Evolutionary conservation across 2,888 invertebrate species (phyloP), one percentile per base, ranked within the genome.

Genomic region (Parelbella ahira): DNA sequence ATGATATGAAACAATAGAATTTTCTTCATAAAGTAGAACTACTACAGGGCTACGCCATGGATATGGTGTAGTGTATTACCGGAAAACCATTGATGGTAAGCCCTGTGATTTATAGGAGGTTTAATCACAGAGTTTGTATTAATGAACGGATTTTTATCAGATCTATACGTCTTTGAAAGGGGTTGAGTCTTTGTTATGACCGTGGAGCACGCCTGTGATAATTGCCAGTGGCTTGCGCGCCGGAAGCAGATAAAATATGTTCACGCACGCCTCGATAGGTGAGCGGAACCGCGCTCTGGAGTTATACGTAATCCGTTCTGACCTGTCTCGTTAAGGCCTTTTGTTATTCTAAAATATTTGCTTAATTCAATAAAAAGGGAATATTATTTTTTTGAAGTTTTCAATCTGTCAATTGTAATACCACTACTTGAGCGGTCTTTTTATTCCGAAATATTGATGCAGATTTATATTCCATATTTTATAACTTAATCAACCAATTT

Each of bases 181-280:
- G 54, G 53, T 53, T 49, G 45, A 50, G 56, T 15, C 55, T 61
- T 51, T 53, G 57, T 79, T 84, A 84, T 83, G 79, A 77, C 70
- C 67, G 60, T 62, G 57, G 55, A 78, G 60, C 80, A 82, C 78
- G 82, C 72, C 61, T 63, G 52, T 62, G 71, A 79, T 84, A 84
- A 84, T 81, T 81, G 71, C 74, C 57, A 54, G 58, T 60, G 65
- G 75, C 63, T 60, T 49, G 54, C 55, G 53, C 58, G 54, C 60
- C 70, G 80, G 82, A 80, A 71, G 67, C 60, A 68, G 82, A 80
- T 80, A 77, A 81, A 82, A 82, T 84, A 82, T 80, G 71, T 81
- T 76, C 82, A 84, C 86, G 84, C 86, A 87, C 78, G 69, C 68
- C 71, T 69, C 69, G 69, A 75, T 75, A 68, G 65, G 54, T 59